These are phyloP conservation scores for Drosophila lacteicornis DNA, from an alignment of 1,140 invertebrate species.

Conservation along the genomic window DNA sequence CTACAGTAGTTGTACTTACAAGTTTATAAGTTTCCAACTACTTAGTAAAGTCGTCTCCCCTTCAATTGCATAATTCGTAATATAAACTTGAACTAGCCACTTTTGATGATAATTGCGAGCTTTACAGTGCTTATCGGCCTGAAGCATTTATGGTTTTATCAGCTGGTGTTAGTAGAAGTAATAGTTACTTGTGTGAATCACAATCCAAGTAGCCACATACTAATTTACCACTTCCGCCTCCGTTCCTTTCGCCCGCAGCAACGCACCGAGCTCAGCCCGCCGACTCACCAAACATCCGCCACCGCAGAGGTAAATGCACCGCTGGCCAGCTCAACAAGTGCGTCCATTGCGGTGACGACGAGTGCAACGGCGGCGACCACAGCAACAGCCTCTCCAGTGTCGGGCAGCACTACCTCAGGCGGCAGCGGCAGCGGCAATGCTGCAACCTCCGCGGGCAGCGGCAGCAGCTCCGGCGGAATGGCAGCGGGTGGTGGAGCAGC, in stretches of 20 bases:
- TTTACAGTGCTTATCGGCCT: constrained; percentile 19
- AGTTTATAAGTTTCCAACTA: neutral
- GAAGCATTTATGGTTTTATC: constrained; percentile 12
- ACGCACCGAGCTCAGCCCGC: constrained; percentile 82
- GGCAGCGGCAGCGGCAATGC: constrained; percentile 32
- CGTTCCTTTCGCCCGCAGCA: constrained; percentile 60
- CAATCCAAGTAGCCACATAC: constrained; percentile 1
- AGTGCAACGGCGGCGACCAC: constrained; percentile 44
- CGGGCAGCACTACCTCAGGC: constrained; percentile 44
- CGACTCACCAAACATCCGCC: constrained; percentile 77
- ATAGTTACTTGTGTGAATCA: constrained; percentile 25
- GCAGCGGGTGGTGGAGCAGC: constrained; percentile 10
- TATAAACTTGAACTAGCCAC: constrained; percentile 1
- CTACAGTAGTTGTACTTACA: neutral
- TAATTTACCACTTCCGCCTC: constrained; percentile 6
- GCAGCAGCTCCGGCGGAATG: constrained; percentile 14
- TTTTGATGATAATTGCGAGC: constrained; percentile 14
- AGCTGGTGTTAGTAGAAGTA: constrained; percentile 1
- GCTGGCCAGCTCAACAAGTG: constrained; percentile 47
- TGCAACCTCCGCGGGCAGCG: constrained; percentile 8
- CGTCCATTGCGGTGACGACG: constrained; percentile 55
- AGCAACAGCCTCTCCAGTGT: constrained; percentile 33
- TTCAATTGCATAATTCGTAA: constrained; percentile 12
- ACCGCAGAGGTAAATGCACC: constrained; percentile 74
- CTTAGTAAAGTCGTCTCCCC: neutral